Percentiles rank a stretch among this genome's conserved stretches.
phyloP scores from a whole-genome alignment of 2,888 invertebrate species.

The Drosophila ezoana region DNA sequence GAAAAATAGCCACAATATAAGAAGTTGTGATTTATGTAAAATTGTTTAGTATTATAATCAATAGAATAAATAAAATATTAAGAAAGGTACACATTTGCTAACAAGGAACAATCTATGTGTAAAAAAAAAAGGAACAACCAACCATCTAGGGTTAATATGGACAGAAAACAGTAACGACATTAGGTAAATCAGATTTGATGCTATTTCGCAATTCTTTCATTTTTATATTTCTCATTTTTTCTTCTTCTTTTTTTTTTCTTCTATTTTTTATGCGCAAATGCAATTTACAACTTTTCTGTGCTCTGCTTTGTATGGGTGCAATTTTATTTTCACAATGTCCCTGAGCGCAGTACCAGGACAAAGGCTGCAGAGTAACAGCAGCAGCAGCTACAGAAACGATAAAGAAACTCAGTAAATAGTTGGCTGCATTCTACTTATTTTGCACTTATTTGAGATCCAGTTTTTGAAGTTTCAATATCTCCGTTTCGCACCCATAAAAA shows the following conservation, averaged over 20 bases:
- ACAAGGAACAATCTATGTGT: too few relatives aligned
- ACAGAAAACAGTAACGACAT: slow-evolving; percentile 50
- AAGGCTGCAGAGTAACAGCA: slow-evolving; percentile 36
- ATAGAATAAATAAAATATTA: too few relatives aligned
- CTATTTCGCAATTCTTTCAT: slow-evolving; percentile 31
- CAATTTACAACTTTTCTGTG: slow-evolving; percentile 71
- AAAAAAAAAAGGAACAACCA: too few relatives aligned
- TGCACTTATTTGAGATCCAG: slow-evolving; percentile 38
- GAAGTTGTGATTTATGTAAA: too few relatives aligned
- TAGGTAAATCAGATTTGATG: slow-evolving; percentile 67
- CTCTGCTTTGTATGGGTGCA: slow-evolving; percentile 50
- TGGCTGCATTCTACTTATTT: slow-evolving; percentile 42
- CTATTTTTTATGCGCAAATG: slow-evolving; percentile 53
- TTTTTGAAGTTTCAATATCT: slow-evolving; percentile 28
- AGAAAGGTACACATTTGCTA: too few relatives aligned
- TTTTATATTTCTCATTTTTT: slow-evolving; percentile 22
- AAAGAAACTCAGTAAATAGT: slow-evolving; percentile 48
- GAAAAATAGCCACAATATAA: too few relatives aligned
- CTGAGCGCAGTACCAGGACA: slow-evolving; percentile 42
- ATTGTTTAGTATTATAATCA: too few relatives aligned
- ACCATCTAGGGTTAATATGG: background rate
- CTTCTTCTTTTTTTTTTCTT: slow-evolving; percentile 23
- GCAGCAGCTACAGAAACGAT: slow-evolving; percentile 30
- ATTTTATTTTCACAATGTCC: slow-evolving; percentile 49
- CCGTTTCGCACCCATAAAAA: slow-evolving; percentile 6